Evolutionary conservation across 2,888 invertebrate genomes (phyloP).

Genomic region (Himalopsyche tibetana): DNA sequence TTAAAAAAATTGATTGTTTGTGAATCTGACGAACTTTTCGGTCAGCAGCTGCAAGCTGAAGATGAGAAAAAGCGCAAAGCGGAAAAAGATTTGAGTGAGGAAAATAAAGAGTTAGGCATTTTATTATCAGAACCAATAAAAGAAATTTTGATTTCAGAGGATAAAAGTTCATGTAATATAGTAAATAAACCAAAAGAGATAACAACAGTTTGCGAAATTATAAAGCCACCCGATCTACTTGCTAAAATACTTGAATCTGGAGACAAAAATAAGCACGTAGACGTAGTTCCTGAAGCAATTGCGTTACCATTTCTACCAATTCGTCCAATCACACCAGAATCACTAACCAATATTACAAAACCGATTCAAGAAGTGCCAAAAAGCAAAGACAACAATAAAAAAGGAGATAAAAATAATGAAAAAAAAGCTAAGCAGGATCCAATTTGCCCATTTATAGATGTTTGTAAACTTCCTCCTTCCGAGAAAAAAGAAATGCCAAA

Average conservation of each 20-base stretch:
- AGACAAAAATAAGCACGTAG: neutral
- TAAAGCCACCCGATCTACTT: neutral
- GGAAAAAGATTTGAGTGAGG: conserved; percentile 8
- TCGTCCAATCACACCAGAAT: too few species aligned
- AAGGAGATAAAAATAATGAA: conserved; percentile 46
- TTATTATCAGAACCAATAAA: neutral
- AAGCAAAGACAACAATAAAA: conserved; percentile 54
- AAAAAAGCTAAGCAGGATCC: neutral
- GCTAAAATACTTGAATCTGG: neutral
- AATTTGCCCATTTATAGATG: neutral
- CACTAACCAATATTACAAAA: neutral
- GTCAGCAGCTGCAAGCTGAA: conserved; percentile 66
- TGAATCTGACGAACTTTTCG: conserved; percentile 60
- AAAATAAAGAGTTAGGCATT: neutral
- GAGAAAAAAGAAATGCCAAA: neutral
- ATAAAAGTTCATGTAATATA: neutral
- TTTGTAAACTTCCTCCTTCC: neutral
- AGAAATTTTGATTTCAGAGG: neutral
- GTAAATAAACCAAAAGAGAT: conserved; percentile 32
- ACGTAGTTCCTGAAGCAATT: neutral
- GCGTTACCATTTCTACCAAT: too few species aligned
- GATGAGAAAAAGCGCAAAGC: conserved; percentile 68
- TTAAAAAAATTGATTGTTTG: conserved; percentile 62
- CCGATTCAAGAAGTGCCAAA: conserved; percentile 14
- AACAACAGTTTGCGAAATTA: neutral